These are phyloP conservation scores for Aphodius sticticus DNA, from an alignment of 2,888 invertebrate species.

Conservation along the genomic window DNA sequence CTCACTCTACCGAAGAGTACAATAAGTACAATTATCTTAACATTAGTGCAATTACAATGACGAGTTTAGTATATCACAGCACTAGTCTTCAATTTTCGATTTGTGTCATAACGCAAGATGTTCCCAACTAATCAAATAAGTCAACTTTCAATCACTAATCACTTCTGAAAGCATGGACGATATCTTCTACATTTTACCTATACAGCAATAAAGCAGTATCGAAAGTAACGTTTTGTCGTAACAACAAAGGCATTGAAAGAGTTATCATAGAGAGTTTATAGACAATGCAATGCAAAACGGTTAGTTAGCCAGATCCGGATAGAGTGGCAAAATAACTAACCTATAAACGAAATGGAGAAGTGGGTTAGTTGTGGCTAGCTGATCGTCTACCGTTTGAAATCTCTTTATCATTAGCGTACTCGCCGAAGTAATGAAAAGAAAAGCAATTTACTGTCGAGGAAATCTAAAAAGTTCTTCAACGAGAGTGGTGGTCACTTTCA, in stretches of 20 bases:
- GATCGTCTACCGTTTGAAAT: not conserved
- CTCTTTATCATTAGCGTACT: not conserved
- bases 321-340: not conserved
- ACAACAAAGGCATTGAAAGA: not conserved
- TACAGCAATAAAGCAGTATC: not conserved
- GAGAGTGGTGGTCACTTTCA: conserved; percentile 4
- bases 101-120: not conserved
- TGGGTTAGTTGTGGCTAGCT: not conserved
- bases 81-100: not conserved
- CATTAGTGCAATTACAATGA: not conserved
- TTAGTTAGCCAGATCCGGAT: not conserved
- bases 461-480: not conserved
- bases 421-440: not conserved
- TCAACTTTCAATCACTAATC: not conserved
- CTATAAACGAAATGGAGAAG: not conserved
- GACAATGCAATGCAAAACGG: not conserved
- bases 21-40: not conserved
- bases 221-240: not conserved
- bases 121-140: not conserved
- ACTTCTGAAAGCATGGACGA: not conserved
- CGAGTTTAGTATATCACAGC: not conserved
- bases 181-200: not conserved
- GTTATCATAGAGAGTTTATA: not conserved
- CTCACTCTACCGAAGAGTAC: too few species aligned
- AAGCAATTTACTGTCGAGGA: not conserved